phyloP scores from a whole-genome alignment of 2,797 vertebrate genomes.

The Dendrocincla fuliginosa region DNA sequence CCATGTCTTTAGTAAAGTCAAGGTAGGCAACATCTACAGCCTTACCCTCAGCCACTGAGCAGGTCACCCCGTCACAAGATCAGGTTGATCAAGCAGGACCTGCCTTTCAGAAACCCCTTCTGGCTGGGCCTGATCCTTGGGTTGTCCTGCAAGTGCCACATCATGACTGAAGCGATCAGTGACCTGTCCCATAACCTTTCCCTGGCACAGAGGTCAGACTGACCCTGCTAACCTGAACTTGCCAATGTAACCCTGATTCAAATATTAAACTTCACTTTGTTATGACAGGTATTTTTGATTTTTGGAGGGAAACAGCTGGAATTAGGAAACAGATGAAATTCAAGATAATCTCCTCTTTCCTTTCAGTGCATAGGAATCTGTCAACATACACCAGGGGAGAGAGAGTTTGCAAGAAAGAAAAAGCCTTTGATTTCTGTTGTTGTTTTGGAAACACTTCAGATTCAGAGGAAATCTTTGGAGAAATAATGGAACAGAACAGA shows the following conservation, averaged over 20 bases:
- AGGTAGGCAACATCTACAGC: neutral
- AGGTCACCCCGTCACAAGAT: neutral
- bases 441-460: slow-evolving; percentile 6
- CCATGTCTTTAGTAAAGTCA: neutral
- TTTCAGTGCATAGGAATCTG: slow-evolving; percentile 7
- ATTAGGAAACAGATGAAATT: neutral
- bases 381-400: neutral
- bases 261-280: neutral
- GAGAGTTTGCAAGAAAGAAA: neutral
- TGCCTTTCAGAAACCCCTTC: neutral
- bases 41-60: neutral
- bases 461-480: neutral
- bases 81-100: neutral
- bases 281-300: neutral
- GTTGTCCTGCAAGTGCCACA: neutral
- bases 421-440: slow-evolving; percentile 21
- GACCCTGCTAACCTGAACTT: neutral
- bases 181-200: neutral
- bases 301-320: slow-evolving; percentile 33
- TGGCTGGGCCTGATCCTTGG: neutral
- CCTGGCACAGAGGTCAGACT: neutral
- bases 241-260: slow-evolving; percentile 5
- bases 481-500: neutral
- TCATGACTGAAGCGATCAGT: neutral
- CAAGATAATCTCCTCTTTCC: slow-evolving; percentile 21